Evolutionary conservation across 64 coral and sea anemone species (phyloP).

Genomic region (Pachyseris speciosa): DNA sequence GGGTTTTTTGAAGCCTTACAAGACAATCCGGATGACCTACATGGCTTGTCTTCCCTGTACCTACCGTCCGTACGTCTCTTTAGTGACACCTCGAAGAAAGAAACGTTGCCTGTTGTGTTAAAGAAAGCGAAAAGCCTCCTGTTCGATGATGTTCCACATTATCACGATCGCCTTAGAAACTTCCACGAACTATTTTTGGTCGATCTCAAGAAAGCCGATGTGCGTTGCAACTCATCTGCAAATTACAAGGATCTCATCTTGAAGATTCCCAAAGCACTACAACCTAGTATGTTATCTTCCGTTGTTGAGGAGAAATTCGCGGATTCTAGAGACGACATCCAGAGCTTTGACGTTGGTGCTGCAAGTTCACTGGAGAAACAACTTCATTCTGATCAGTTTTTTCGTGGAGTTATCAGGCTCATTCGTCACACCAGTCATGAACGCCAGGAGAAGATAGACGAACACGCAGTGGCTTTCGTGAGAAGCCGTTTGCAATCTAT

Average conservation of each 20-base stretch:
- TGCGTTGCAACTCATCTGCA: neutral
- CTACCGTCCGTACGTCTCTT: neutral
- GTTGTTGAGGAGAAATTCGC: constrained; percentile 45
- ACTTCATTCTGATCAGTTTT: constrained; percentile 55
- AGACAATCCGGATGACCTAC: neutral
- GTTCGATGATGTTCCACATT: constrained; percentile 70
- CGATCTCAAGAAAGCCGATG: constrained; percentile 28
- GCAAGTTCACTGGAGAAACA: constrained; percentile 7
- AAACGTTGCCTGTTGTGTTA: constrained; percentile 8
- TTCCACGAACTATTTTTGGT: constrained; percentile 35
- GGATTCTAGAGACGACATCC: neutral
- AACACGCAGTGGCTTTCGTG: neutral
- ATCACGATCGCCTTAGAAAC: constrained; percentile 53
- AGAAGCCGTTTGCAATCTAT: constrained; percentile 4
- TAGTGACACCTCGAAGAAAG: neutral
- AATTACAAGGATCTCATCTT: constrained; percentile 38
- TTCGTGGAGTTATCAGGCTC: constrained; percentile 62
- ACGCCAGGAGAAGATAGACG: neutral
- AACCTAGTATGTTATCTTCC: constrained; percentile 69
- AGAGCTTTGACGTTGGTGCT: neutral
- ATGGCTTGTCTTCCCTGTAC: neutral
- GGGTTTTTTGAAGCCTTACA: constrained; percentile 22
- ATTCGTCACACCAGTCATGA: constrained; percentile 63
- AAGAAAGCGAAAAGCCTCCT: constrained; percentile 29
- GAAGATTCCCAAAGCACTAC: constrained; percentile 29